Evolutionary conservation across 2,113 vertebrate species (phyloP).

Genomic region (Trogon surrucura): DNA sequence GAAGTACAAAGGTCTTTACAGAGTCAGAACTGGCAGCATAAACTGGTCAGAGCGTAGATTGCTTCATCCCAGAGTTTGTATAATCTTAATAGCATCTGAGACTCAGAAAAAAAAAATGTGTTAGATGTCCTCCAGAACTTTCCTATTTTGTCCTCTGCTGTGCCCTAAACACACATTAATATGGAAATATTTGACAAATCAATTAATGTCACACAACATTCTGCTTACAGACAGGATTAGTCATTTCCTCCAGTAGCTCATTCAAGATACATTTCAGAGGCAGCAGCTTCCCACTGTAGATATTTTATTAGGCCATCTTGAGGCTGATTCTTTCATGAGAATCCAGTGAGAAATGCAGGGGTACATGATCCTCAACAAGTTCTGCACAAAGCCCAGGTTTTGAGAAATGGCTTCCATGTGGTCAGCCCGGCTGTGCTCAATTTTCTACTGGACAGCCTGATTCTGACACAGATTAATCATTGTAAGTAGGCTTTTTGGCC

Average conservation of each 20-base stretch:
- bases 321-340: not conserved
- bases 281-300: not conserved
- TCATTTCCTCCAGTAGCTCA: not conserved
- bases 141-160: not conserved
- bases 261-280: not conserved
- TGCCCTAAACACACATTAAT: not conserved
- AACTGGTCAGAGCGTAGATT: not conserved
- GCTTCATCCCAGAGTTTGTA: not conserved
- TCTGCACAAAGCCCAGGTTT: not conserved
- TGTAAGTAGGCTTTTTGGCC: not conserved
- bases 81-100: not conserved
- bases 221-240: not conserved
- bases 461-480: not conserved
- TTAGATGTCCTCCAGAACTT: not conserved
- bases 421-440: not conserved
- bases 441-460: not conserved
- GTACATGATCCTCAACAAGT: not conserved
- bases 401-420: not conserved
- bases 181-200: not conserved
- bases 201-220: not conserved
- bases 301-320: not conserved
- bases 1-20: not conserved
- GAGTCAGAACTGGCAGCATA: not conserved
- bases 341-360: not conserved
- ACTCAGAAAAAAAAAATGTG: not conserved